These are phyloP conservation scores for Cephalopterus ornatus DNA, from an alignment of 2,113 vertebrate genomes.

Conservation along the genomic window DNA sequence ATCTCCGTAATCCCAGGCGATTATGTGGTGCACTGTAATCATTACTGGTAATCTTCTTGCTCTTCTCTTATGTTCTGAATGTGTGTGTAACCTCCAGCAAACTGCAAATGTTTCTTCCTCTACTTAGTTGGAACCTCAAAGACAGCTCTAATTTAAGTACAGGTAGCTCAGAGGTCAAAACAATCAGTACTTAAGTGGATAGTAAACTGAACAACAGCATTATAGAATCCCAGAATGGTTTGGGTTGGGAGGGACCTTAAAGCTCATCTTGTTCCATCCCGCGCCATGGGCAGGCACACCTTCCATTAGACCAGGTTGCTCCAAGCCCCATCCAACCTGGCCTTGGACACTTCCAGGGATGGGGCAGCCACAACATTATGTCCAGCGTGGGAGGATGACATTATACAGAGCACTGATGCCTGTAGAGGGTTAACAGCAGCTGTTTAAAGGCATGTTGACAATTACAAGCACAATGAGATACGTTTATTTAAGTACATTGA, in stretches of 20 bases:
- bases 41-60: neutral
- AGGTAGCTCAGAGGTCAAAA: neutral
- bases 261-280: neutral
- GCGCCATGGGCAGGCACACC: neutral
- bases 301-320: neutral
- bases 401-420: no score
- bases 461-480: neutral
- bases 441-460: neutral
- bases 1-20: neutral
- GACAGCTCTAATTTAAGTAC: neutral
- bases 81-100: neutral
- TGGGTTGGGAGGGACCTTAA: neutral
- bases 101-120: neutral
- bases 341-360: neutral
- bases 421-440: neutral
- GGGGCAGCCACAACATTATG: neutral
- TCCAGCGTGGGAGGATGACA: neutral
- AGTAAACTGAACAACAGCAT: neutral
- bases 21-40: neutral
- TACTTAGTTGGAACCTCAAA: neutral
- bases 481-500: fast-evolving
- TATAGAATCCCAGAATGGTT: neutral
- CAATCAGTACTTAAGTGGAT: neutral
- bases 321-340: neutral
- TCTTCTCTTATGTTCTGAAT: neutral